Evolutionary conservation across 2,797 vertebrate species (phyloP).

Genomic region (Telmatherina bonti): DNA sequence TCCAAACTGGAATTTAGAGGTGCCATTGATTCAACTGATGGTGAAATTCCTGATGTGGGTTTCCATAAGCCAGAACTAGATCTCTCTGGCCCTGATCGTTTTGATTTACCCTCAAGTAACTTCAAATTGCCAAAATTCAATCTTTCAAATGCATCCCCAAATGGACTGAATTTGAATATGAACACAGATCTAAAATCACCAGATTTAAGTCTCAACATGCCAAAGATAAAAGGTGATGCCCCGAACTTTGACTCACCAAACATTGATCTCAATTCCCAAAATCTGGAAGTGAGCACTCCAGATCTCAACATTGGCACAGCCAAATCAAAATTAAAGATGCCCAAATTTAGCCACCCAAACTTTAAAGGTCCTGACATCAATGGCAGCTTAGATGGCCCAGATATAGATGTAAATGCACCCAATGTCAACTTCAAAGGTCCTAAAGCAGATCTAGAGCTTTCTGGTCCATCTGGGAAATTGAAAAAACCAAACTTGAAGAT

Average conservation of each 20-base stretch:
- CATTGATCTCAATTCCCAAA: constrained; percentile 44
- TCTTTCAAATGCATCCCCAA: constrained; percentile 35
- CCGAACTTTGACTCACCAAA: constrained; percentile 46
- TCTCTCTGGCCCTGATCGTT: too few species aligned
- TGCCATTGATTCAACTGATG: too few species aligned
- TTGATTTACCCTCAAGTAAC: constrained; percentile 49
- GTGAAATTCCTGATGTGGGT: neutral
- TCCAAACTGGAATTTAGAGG: too few species aligned
- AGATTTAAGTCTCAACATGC: constrained; percentile 55
- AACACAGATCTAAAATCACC: constrained; percentile 51
- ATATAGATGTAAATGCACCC: too few species aligned
- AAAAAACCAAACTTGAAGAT: too few species aligned
- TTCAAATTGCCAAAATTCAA: constrained; percentile 47
- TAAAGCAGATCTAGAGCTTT: constrained; percentile 3
- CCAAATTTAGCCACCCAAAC: constrained; percentile 56
- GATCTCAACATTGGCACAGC: constrained; percentile 56
- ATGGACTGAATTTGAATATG: constrained; percentile 24
- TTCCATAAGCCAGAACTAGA: too few species aligned
- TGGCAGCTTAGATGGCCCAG: too few species aligned
- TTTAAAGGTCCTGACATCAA: too few species aligned
- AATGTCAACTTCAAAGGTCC: too few species aligned
- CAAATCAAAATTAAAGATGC: constrained; percentile 53
- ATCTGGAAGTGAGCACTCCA: constrained; percentile 56
- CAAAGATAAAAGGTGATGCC: constrained; percentile 62
- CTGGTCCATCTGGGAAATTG: too few species aligned